These are phyloP conservation scores for Hirtodrosophila confusa DNA, from an alignment of 2,888 invertebrate species.

Conservation along the genomic window DNA sequence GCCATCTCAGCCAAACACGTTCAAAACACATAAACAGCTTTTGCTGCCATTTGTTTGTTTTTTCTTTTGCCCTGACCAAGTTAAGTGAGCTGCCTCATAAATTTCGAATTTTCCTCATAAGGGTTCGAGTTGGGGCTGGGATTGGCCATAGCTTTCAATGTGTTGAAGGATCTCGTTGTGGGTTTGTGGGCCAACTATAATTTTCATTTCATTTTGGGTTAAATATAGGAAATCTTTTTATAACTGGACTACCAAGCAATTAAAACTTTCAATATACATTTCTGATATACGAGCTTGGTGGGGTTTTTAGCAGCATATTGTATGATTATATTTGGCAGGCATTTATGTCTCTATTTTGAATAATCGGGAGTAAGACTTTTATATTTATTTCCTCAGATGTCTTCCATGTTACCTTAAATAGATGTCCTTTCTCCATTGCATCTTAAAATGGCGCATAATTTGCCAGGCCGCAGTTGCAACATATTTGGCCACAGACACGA, in stretches of 20 bases:
- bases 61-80: slow-evolving; percentile 23
- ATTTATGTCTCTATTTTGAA: too few relatives aligned
- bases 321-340: too few relatives aligned
- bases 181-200: slow-evolving; percentile 30
- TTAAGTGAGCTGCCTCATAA: slow-evolving; percentile 64
- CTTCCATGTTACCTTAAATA: too few relatives aligned
- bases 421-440: background rate
- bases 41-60: slow-evolving; percentile 42
- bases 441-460: slow-evolving; percentile 58
- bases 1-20: slow-evolving; percentile 60
- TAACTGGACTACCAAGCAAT: slow-evolving; percentile 11
- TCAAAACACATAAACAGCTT: slow-evolving; percentile 73
- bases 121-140: slow-evolving; percentile 11
- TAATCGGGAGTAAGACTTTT: too few relatives aligned
- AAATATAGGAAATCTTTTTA: background rate
- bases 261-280: slow-evolving; percentile 5
- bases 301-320: too few relatives aligned
- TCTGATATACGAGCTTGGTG: background rate
- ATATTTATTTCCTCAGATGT: too few relatives aligned
- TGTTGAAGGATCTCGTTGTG: slow-evolving; percentile 17
- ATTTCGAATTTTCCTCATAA: slow-evolving; percentile 54
- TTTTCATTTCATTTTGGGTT: slow-evolving; percentile 23
- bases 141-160: slow-evolving; percentile 14
- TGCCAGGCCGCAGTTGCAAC: slow-evolving; percentile 30
- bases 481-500: slow-evolving; percentile 34